Conservation (phyloP, 2,888 invertebrate species). For the Tetramorium bicarinatum region DNA sequence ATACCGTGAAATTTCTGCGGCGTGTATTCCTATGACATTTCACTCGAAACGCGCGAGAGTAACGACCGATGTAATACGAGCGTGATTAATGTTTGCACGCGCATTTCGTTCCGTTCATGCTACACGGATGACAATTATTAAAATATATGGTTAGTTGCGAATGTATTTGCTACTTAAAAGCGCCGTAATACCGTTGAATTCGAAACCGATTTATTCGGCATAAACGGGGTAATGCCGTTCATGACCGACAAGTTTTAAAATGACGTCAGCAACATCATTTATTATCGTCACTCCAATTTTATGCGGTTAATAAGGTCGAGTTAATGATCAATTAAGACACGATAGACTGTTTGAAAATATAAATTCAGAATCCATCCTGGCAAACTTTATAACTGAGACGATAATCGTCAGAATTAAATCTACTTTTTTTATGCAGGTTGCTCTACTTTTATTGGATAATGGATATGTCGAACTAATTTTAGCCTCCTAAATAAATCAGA, state of each 20-base stretch:
- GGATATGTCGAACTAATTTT: neutral
- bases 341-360: neutral
- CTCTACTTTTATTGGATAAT: neutral
- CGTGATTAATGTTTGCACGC: slow-evolving; percentile 45
- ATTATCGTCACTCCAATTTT: neutral
- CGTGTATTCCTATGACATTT: slow-evolving; percentile 30
- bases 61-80: slow-evolving; percentile 32
- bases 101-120: slow-evolving; percentile 19
- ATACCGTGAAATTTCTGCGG: slow-evolving; percentile 35
- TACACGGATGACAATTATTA: slow-evolving; percentile 21
- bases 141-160: neutral
- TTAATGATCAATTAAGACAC: neutral
- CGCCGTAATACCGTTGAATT: neutral
- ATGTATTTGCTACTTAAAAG: slow-evolving; percentile 2
- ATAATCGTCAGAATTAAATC: neutral
- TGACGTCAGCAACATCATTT: neutral
- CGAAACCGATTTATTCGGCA: neutral
- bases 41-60: slow-evolving; percentile 17
- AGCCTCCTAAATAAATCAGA: neutral
- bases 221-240: neutral
- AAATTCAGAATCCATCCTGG: neutral
- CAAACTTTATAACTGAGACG: neutral
- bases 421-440: neutral
- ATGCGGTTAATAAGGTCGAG: neutral
- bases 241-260: neutral